phyloP scores from a whole-genome alignment of 2,797 vertebrate genomes.

The Chloroceryle inda region DNA sequence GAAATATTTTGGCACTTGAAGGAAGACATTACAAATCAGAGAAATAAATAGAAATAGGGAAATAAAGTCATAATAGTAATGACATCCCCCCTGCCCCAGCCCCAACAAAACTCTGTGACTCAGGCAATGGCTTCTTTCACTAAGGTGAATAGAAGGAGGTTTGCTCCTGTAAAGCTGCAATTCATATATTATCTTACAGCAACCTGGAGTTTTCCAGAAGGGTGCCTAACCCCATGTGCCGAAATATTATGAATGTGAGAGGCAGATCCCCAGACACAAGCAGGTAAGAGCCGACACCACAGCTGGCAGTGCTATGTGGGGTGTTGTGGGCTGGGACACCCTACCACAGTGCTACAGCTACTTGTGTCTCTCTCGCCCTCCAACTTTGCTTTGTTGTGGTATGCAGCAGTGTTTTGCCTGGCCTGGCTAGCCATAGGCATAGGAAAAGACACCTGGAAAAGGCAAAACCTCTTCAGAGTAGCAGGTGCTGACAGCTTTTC shows the following conservation, averaged over 20 bases:
- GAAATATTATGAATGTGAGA: neutral
- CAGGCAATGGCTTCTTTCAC: neutral
- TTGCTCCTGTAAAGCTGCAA: neutral
- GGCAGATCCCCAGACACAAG: neutral
- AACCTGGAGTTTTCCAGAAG: neutral
- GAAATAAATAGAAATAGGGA: neutral
- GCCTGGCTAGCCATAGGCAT: neutral
- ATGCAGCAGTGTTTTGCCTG: fast-evolving
- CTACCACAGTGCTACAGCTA: fast-evolving
- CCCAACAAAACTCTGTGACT: neutral
- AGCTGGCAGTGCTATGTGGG: neutral
- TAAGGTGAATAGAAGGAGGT: fast-evolving
- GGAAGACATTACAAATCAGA: neutral
- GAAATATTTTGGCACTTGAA: neutral
- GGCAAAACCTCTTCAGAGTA: neutral
- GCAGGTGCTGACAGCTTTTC: neutral
- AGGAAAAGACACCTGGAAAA: neutral
- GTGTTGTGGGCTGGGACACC: neutral
- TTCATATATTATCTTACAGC: neutral
- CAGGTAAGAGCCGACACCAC: fast-evolving
- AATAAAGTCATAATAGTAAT: neutral
- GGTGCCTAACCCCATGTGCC: neutral
- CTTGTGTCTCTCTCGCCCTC: fast-evolving
- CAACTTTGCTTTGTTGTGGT: neutral
- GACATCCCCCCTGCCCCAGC: no score